Percentiles rank a stretch among this genome's conserved stretches.
Conservation (phyloP, 2,888 invertebrate genomes). For the Pandemis heparana region DNA sequence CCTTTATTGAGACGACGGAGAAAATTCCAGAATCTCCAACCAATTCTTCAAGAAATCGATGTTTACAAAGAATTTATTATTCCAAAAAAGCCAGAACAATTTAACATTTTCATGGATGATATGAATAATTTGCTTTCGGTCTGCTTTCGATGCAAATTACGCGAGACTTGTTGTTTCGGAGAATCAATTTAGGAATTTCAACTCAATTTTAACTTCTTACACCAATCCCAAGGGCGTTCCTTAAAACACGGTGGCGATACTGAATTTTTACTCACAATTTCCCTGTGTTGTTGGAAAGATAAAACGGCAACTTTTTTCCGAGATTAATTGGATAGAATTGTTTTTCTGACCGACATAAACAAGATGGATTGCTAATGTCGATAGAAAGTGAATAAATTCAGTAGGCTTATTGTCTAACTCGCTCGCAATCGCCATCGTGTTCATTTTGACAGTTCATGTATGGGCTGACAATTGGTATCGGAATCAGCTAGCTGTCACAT, state of each 20-base stretch:
- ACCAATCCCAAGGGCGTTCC: constrained; percentile 28
- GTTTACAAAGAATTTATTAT: constrained; percentile 13
- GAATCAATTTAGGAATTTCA: constrained; percentile 36
- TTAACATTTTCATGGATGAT: constrained; percentile 13
- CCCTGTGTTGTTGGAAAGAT: neutral
- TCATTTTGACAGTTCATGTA: too few species aligned
- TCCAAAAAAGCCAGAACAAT: constrained; percentile 16
- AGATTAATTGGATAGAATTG: neutral
- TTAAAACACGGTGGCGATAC: constrained; percentile 19
- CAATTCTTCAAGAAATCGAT: constrained; percentile 16
- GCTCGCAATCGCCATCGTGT: too few species aligned
- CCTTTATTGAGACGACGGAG: constrained; percentile 21
- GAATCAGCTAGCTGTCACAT: too few species aligned
- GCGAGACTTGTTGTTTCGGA: constrained; percentile 25
- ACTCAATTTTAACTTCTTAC: constrained; percentile 34
- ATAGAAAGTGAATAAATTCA: too few species aligned
- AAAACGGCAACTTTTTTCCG: constrained; percentile 17
- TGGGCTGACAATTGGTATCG: too few species aligned
- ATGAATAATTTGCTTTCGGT: constrained; percentile 18
- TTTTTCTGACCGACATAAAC: neutral
- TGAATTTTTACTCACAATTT: constrained; percentile 12
- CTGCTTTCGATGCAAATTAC: constrained; percentile 26
- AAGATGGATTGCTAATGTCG: too few species aligned
- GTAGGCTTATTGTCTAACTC: too few species aligned
- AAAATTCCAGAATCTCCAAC: neutral